Percentiles rank a stretch among this genome's conserved stretches.
Evolutionary conservation across 1,140 invertebrate genomes (phyloP).

Genomic region (Thrips palmi): DNA sequence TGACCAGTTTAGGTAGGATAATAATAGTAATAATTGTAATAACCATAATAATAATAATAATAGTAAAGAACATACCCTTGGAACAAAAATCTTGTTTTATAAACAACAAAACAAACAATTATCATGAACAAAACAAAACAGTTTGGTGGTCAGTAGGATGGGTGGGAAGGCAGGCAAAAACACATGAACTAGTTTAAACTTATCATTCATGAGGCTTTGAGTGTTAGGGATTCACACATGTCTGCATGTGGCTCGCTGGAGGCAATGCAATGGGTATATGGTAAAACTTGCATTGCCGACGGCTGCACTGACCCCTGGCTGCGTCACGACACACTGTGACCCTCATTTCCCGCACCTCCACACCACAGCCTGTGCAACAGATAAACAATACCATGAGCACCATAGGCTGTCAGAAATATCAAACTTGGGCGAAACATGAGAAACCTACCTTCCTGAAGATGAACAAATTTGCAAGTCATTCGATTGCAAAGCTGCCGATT

Average conservation of each 20-base stretch:
- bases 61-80: too few species aligned
- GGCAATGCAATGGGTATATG: slow-evolving; percentile 72
- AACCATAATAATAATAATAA: too few species aligned
- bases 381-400: too few species aligned
- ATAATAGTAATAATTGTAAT: too few species aligned
- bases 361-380: slow-evolving; percentile 27
- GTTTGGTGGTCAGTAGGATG: too few species aligned
- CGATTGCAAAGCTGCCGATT: slow-evolving; percentile 87
- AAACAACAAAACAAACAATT: too few species aligned
- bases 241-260: too few species aligned
- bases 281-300: slow-evolving; percentile 85
- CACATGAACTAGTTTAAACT: slow-evolving; percentile 4
- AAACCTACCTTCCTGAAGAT: slow-evolving; percentile 78
- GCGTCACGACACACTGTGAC: slow-evolving; percentile 88
- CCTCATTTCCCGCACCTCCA: slow-evolving; percentile 82
- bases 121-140: too few species aligned
- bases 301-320: slow-evolving; percentile 73
- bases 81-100: too few species aligned
- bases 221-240: neutral
- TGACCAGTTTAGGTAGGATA: too few species aligned
- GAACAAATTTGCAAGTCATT: slow-evolving; percentile 89
- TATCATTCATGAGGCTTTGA: slow-evolving; percentile 10
- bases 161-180: neutral
- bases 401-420: slow-evolving; percentile 5
- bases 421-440: slow-evolving; percentile 1